phyloP scores from a whole-genome alignment of 2,113 vertebrate species.

The Hippocampus abdominalis region DNA sequence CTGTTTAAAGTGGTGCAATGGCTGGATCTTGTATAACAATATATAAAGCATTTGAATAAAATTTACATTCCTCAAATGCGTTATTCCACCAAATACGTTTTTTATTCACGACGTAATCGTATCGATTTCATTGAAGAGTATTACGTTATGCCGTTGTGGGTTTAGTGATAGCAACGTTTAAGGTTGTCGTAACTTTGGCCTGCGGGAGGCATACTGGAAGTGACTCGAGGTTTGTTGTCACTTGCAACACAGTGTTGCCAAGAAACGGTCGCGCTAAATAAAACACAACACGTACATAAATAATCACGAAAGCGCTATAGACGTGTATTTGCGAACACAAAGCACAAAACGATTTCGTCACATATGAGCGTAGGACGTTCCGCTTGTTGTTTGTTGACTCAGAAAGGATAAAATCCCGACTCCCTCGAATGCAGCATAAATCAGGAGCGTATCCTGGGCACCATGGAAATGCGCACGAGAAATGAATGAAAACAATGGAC shows the following conservation, averaged over 20 bases:
- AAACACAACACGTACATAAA: neutral
- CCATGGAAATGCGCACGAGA: slow-evolving; percentile 1
- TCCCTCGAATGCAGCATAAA: neutral
- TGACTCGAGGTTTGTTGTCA: neutral
- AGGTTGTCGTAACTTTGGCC: neutral
- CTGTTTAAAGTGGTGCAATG: too few species aligned
- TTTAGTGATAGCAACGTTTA: neutral
- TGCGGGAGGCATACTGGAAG: neutral
- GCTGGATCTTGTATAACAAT: too few species aligned
- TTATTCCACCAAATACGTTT: too few species aligned
- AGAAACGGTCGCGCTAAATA: neutral
- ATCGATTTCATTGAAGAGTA: neutral
- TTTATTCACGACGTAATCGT: neutral
- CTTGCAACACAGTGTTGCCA: neutral
- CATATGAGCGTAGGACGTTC: neutral
- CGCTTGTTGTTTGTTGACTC: too few species aligned
- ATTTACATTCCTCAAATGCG: too few species aligned
- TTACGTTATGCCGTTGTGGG: neutral
- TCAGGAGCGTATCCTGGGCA: neutral
- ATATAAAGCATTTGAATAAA: too few species aligned
- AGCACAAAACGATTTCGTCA: neutral
- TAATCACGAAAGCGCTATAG: neutral
- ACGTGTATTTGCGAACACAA: neutral
- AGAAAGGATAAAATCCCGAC: neutral
- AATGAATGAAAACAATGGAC: slow-evolving; percentile 37